Base-by-base conservation (phyloP, 2,888 invertebrate genomes). In the Ctenicera cuprea region DNA sequence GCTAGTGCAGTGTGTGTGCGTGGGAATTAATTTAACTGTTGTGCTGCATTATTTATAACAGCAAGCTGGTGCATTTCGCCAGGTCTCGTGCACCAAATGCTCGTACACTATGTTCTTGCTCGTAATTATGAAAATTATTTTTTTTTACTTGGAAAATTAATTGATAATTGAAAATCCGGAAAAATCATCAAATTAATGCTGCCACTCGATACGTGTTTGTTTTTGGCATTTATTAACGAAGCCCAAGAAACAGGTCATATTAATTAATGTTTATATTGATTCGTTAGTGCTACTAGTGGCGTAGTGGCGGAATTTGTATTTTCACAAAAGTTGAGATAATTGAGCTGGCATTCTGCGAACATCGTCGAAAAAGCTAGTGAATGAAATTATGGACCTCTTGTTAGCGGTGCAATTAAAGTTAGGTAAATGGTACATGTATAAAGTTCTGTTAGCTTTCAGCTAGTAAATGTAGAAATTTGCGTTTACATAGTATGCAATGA, bases 21-120 rank as follows among this genome's bases (percentile, higher is more conserved):
- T 76, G 75, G 62, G 68, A 62, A 78, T 77, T 78, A 79, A 77
- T 76, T 77, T 75, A 76, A 74, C 76, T 74, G 62, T 71, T 52
- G 57, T 70, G 70, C 70, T 77, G 80, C 79, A 80, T 81, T 80
- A 79, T 79, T 76, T 76, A 74, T 74, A 18, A 43, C 70, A 30
- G 33, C 70, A 33, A 48, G 30, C 62, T 43, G 54, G 30, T 69
- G 69, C 75, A 72, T 71, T 75, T 52, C 71, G 38, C 26, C 18
- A n/a, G 20, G 33, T 52, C 18, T 41, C 26, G 30, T 18, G n/a
- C n/a, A n/a, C n/a, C n/a, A n/a, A n/a, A n/a, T n/a, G n/a, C n/a
- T n/a, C n/a, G n/a, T n/a, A n/a, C n/a, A n/a, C 1, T 48, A 3
- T 11, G 54, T 12, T 30, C 20, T 9, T 16, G n/a, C 48, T 20